Percentiles rank a stretch among this genome's conserved stretches.
phyloP scores from a whole-genome alignment of 2,888 invertebrate genomes.

The Aphidius colemani region DNA sequence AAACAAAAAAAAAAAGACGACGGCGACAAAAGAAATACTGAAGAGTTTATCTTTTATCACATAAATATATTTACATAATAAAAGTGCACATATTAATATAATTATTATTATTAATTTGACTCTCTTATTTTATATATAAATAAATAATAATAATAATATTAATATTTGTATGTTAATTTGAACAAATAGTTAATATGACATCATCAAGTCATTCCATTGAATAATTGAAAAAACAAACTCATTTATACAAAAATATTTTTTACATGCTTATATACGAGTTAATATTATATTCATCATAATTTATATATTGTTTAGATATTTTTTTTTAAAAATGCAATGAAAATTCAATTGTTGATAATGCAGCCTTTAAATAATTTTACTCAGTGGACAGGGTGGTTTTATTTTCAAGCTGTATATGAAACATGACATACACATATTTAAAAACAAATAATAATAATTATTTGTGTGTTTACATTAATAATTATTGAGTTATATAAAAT shows the following conservation, averaged over 20 bases:
- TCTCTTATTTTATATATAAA: background rate
- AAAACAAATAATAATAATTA: constrained; percentile 31
- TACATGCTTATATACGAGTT: too few relatives aligned
- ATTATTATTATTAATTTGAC: background rate
- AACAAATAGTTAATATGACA: background rate
- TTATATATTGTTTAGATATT: too few relatives aligned
- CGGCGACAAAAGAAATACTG: too few relatives aligned
- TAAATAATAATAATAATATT: too few relatives aligned
- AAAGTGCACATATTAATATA: too few relatives aligned
- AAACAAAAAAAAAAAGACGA: background rate
- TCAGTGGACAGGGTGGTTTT: constrained; percentile 43
- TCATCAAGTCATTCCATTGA: background rate
- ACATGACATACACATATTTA: constrained; percentile 21
- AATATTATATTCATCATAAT: too few relatives aligned
- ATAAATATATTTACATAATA: too few relatives aligned
- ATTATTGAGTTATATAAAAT: background rate
- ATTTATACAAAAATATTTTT: too few relatives aligned
- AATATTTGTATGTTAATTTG: too few relatives aligned
- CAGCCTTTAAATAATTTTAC: constrained; percentile 38
- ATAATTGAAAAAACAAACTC: too few relatives aligned
- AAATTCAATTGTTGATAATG: constrained; percentile 31
- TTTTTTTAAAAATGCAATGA: too few relatives aligned
- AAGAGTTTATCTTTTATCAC: too few relatives aligned
- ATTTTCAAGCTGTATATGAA: constrained; percentile 40
- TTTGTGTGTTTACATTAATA: background rate